These are phyloP conservation scores for Irena cyanogastra DNA, from an alignment of 2,113 vertebrate species.

Conservation along the genomic window DNA sequence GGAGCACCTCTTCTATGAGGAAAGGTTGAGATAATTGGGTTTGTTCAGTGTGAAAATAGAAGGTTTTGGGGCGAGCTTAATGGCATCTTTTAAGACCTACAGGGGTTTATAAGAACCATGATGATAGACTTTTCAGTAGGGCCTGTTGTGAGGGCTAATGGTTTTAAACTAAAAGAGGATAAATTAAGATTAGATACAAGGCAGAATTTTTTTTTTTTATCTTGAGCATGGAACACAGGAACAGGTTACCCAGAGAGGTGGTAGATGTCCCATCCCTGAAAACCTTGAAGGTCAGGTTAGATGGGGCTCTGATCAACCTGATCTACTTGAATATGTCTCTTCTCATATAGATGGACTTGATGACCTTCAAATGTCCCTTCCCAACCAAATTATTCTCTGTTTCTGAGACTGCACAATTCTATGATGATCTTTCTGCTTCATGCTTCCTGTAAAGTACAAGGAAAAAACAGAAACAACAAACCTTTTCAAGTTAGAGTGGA, in stretches of 20 bases:
- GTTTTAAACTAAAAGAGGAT: not conserved
- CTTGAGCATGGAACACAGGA: accelerated
- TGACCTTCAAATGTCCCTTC: not conserved
- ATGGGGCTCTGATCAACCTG: not conserved
- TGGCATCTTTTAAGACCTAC: not conserved
- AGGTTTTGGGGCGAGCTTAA: not conserved
- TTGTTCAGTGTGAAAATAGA: not conserved
- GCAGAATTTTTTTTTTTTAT: not conserved
- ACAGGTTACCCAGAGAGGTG: not conserved
- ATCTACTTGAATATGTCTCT: not conserved
- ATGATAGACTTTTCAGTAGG: not conserved
- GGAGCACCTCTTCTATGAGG: not conserved
- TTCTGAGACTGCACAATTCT: not conserved
- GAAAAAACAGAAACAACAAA: not conserved
- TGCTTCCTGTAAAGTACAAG: not conserved
- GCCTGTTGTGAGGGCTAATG: accelerated
- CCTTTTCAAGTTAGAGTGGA: not conserved
- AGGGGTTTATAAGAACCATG: not conserved
- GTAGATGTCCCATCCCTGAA: not conserved
- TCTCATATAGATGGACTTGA: accelerated
- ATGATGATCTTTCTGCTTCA: not conserved
- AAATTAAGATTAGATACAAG: not conserved
- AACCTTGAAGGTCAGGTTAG: not conserved
- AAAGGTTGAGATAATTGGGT: not conserved
- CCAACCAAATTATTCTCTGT: not conserved